These are phyloP conservation scores for Numida meleagris DNA, from an alignment of 2,113 vertebrate species.

Conservation along the genomic window DNA sequence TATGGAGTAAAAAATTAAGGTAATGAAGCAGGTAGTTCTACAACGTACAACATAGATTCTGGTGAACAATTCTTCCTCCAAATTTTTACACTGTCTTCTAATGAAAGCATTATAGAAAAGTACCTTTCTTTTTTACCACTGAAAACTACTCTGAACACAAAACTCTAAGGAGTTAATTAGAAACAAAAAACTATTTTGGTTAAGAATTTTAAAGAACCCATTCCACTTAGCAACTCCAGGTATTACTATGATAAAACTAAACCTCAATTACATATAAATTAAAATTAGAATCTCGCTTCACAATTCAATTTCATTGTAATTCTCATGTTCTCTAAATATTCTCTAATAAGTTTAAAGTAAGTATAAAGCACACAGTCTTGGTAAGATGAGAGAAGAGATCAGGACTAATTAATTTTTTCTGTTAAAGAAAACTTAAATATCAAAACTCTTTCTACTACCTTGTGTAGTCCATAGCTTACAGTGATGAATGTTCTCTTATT, in stretches of 20 bases:
- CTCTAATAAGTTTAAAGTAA: not conserved
- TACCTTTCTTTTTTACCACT: not conserved
- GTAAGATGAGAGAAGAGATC: not conserved
- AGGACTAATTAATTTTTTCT: not conserved
- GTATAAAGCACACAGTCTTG: not conserved
- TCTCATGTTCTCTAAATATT: not conserved
- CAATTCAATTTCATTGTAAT: not conserved
- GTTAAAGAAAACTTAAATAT: not conserved
- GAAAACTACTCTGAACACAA: not conserved
- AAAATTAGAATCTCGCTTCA: not conserved
- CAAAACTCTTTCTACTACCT: not conserved
- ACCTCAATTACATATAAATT: not conserved
- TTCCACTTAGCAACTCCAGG: not conserved
- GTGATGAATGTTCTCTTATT: not conserved
- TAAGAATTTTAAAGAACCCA: not conserved
- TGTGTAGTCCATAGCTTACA: not conserved
- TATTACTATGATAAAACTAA: not conserved
- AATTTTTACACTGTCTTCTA: not conserved
- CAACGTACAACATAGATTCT: not conserved
- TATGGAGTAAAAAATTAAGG: not conserved
- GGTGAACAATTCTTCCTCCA: not conserved
- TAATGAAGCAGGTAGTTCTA: not conserved
- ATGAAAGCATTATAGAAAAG: not conserved
- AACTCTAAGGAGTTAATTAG: not conserved
- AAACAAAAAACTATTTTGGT: not conserved